Base-by-base conservation (phyloP, 2,888 invertebrate genomes). In the Lycocerus yunnanus region DNA sequence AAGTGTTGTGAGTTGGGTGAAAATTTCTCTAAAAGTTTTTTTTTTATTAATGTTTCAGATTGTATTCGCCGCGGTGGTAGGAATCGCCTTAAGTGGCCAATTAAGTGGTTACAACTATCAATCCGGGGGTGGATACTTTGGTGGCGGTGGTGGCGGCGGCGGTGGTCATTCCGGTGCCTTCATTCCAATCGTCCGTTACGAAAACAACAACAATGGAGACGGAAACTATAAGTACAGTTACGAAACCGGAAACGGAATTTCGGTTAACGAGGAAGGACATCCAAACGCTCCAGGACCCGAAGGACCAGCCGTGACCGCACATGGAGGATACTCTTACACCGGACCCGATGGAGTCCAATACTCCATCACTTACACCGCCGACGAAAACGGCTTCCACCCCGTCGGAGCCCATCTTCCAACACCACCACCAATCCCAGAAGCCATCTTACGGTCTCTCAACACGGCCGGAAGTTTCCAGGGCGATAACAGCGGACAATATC, bases 171-270 rank as follows among this genome's bases (percentile, higher is more conserved):
- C 66, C 8, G 72, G 71, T 14, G 27, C 74, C 10, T 87, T 88
- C 60, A 90, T 91, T 78, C 91, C 91, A 9, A 92, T 92, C 77
- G 82, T 91, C 15, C 88, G 89, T 75, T 91, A 89, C 81, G 89
- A 90, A 73, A 91, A 90, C 77, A 88, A 88, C 27, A 91, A 91
- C 84, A 90, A 91, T 81, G 91, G 91, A 59, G 91, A 91, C 80
- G 92, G 91, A 68, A 90, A 88, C 82, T 93, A 93, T 82, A 89
- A 90, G 77, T 92, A 90, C 86, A 76, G 66, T 15, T 92, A 89
- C 83, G 91, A 91, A 80, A 92, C 92, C 77, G 92, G 91, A 79
- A 92, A 92, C 83, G 91, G 92, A 68, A 92, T 92, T 78, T 89
- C 88, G 79, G 90, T 89, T 1, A 89, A 91, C 83, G 89, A 90